Percentiles rank a stretch among this genome's conserved stretches.
These are phyloP conservation scores for Aix galericulata DNA, from an alignment of 2,113 vertebrate genomes.

Conservation along the genomic window DNA sequence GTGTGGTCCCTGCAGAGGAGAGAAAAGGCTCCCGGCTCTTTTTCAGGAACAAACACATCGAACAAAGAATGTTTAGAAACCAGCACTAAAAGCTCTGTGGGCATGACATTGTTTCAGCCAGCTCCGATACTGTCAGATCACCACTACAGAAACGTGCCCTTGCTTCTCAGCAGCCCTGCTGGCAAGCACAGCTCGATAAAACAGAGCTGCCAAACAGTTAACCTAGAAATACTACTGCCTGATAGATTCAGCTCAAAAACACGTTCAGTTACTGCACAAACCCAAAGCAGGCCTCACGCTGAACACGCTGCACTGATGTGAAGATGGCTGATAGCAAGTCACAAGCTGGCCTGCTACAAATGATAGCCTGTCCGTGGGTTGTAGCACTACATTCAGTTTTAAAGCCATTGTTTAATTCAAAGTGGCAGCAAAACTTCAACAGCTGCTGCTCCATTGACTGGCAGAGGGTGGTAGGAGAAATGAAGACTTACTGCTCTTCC, in stretches of 20 bases:
- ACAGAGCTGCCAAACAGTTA: background rate
- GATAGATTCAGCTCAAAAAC: background rate
- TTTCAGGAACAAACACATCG: slow-evolving; percentile 32
- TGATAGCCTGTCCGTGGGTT: background rate
- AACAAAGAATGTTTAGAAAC: slow-evolving; percentile 22
- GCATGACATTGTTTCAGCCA: background rate
- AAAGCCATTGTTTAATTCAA: background rate
- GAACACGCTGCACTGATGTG: background rate
- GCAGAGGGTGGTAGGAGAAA: background rate
- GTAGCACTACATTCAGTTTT: background rate
- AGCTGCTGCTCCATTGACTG: background rate
- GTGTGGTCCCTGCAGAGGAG: slow-evolving; percentile 30
- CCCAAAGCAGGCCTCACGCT: background rate
- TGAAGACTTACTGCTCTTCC: background rate
- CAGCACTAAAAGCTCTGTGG: background rate
- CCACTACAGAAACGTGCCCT: background rate
- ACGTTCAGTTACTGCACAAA: background rate
- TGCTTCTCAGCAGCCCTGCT: background rate
- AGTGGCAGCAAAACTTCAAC: background rate
- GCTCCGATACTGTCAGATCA: background rate
- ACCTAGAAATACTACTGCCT: background rate
- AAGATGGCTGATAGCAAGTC: background rate
- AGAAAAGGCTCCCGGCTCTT: background rate
- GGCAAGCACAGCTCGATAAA: background rate
- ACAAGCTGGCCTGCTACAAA: background rate